phyloP scores from a whole-genome alignment of 2,797 vertebrate species.

The Setipinna tenuifilis region DNA sequence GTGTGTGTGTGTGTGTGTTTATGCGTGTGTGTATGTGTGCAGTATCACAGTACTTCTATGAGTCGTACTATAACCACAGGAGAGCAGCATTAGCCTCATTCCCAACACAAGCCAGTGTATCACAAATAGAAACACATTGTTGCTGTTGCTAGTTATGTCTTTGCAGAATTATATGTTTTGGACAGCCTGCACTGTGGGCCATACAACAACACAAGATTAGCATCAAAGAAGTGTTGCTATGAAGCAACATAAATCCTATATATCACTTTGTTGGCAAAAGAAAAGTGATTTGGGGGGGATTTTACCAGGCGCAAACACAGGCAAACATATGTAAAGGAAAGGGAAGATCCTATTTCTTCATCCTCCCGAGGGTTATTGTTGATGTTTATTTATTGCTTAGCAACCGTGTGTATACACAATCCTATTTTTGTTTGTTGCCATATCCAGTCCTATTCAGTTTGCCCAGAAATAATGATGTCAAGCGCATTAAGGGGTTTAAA shows the following conservation, averaged over 20 bases:
- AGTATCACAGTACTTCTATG: too few species aligned
- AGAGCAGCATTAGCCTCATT: too few species aligned
- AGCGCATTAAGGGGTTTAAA: neutral
- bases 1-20: neutral
- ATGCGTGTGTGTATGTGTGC: neutral
- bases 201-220: too few species aligned
- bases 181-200: too few species aligned
- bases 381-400: neutral
- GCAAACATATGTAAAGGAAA: neutral
- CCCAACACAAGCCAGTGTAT: too few species aligned
- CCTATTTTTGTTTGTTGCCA: neutral
- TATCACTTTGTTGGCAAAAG: neutral
- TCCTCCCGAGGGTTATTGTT: neutral
- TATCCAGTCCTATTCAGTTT: neutral
- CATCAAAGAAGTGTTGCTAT: too few species aligned
- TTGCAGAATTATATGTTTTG: too few species aligned
- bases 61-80: too few species aligned
- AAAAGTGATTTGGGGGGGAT: neutral
- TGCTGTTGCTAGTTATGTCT: too few species aligned
- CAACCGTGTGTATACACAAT: neutral
- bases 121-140: too few species aligned
- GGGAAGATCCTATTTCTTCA: neutral
- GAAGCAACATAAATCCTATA: too few species aligned
- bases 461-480: conserved; percentile 19
- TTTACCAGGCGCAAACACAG: neutral